These are phyloP conservation scores for Rhabdomys dilectus DNA, from an alignment of 2,113 vertebrate species.

Conservation along the genomic window DNA sequence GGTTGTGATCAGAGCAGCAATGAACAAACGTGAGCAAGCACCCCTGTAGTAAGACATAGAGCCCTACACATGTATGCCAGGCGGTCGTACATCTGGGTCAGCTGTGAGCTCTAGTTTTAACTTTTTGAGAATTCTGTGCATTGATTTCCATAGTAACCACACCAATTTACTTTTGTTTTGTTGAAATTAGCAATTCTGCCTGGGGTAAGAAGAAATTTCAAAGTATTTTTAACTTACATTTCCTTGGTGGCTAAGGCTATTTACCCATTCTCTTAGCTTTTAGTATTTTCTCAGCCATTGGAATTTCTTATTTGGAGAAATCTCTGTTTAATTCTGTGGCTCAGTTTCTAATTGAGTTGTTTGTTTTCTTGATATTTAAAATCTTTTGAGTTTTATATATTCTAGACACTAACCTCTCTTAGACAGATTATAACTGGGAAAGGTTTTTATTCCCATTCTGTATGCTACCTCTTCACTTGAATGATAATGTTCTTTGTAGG, in stretches of 20 bases:
- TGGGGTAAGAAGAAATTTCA: neutral
- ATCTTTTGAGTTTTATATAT: neutral
- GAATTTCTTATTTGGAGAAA: neutral
- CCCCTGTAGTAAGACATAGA: neutral
- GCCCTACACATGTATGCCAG: too few species aligned
- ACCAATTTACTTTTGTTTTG: neutral
- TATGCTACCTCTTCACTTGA: neutral
- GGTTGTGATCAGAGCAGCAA: neutral
- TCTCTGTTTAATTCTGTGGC: neutral
- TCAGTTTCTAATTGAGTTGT: neutral
- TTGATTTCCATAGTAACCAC: neutral
- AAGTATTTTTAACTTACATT: neutral
- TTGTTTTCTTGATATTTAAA: neutral
- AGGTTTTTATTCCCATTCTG: neutral
- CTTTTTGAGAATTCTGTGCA: neutral
- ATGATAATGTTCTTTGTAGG: neutral
- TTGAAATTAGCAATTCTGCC: neutral
- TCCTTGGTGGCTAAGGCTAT: neutral
- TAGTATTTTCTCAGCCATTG: neutral
- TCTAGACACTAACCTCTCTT: neutral
- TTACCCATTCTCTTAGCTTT: neutral
- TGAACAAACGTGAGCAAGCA: neutral
- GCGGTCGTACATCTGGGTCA: too few species aligned
- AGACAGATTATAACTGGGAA: neutral
- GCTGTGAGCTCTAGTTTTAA: neutral